Evolutionary conservation across 2,888 invertebrate species (phyloP).

Genomic region (Mimachlamys varia): DNA sequence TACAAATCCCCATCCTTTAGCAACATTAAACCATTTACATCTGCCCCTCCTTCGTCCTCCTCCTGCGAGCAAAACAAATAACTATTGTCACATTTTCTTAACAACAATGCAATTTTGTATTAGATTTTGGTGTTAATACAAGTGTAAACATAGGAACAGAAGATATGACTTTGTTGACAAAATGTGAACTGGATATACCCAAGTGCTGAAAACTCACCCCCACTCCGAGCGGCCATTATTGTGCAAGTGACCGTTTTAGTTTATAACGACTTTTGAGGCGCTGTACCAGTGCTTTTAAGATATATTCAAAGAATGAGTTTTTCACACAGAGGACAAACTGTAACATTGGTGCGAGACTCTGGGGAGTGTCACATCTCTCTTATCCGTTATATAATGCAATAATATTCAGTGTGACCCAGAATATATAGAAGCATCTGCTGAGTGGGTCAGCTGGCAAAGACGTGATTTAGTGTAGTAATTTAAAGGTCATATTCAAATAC

Average conservation of each 20-base stretch:
- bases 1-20: slow-evolving; percentile 97
- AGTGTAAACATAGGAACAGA: not conserved
- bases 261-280: not conserved
- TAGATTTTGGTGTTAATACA: not conserved
- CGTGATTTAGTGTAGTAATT: not conserved
- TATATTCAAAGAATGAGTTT: not conserved
- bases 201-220: not conserved
- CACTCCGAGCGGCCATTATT: slow-evolving; percentile 14
- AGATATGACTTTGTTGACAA: not conserved
- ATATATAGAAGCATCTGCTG: not conserved
- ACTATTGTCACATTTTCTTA: not conserved
- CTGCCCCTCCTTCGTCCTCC: slow-evolving; percentile 86
- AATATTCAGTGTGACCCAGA: not conserved
- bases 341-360: not conserved
- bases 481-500: not conserved
- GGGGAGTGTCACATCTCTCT: not conserved
- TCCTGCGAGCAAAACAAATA: slow-evolving; percentile 61
- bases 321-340: not conserved
- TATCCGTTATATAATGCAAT: not conserved
- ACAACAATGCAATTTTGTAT: not conserved
- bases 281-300: not conserved
- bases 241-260: not conserved
- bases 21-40: slow-evolving; percentile 98
- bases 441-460: not conserved
- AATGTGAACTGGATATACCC: not conserved